phyloP scores from a whole-genome alignment of 2,888 invertebrate genomes.

The Hylaea fasciaria region DNA sequence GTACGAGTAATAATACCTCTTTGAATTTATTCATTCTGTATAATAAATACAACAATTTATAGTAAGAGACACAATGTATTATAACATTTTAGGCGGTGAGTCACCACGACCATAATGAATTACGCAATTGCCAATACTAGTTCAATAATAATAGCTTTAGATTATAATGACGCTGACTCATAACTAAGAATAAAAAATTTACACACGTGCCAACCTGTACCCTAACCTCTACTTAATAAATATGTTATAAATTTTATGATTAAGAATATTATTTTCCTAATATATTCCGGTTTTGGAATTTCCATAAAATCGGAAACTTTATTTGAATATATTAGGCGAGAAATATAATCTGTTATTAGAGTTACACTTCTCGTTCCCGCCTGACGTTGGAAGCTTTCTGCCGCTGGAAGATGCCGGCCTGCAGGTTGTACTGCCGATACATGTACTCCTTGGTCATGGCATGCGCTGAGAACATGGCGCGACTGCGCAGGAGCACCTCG shows the following conservation, averaged over 20 bases:
- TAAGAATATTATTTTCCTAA: conserved; percentile 20
- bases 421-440: conserved; percentile 77
- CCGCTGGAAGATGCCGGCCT: conserved; percentile 68
- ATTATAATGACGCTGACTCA: conserved; percentile 69
- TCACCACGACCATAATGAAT: conserved; percentile 65
- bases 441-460: conserved; percentile 82
- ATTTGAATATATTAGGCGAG: conserved; percentile 20
- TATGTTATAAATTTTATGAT: conserved; percentile 36
- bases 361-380: conserved; percentile 14
- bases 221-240: conserved; percentile 43
- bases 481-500: conserved; percentile 67
- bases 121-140: conserved; percentile 76
- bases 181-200: conserved; percentile 47
- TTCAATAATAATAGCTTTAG: conserved; percentile 71
- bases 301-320: conserved; percentile 18
- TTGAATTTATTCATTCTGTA: conserved; percentile 13
- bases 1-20: conserved; percentile 3
- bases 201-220: conserved; percentile 43
- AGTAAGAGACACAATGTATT: conserved; percentile 44
- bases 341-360: conserved; percentile 9
- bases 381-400: conserved; percentile 63
- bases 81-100: conserved; percentile 73
- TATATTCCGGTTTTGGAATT: conserved; percentile 17
- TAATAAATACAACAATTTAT: conserved; percentile 23
- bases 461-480: conserved; percentile 78